Conservation (phyloP, 2,797 vertebrate species). For the Ctenopoma kingsleyae region DNA sequence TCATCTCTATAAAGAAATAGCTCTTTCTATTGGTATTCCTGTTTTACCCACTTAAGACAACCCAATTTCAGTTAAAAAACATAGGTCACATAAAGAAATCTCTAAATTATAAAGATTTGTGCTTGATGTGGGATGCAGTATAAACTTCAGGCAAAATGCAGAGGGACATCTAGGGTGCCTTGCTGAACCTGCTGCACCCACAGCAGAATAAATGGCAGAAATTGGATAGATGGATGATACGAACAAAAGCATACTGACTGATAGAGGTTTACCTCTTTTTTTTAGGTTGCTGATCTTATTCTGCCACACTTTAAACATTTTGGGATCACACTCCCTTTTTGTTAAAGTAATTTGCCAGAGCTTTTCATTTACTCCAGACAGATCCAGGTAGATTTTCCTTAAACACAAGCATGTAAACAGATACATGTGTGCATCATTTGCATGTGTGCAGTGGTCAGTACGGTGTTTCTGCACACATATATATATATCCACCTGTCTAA, state of each 20-base stretch:
- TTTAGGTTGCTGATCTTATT: neutral
- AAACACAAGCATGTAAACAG: neutral
- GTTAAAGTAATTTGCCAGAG: neutral
- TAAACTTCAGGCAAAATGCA: no score
- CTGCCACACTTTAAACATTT: neutral
- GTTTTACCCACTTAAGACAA: neutral
- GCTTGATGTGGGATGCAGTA: neutral
- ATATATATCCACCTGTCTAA: neutral
- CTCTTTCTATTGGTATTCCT: neutral
- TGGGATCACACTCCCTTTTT: neutral
- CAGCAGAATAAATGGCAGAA: no score
- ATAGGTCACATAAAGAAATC: neutral
- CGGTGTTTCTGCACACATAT: conserved; percentile 11
- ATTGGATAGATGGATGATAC: no score
- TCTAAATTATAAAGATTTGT: neutral
- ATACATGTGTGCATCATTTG: neutral
- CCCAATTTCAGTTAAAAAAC: neutral
- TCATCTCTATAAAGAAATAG: neutral
- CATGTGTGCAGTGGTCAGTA: conserved; percentile 26
- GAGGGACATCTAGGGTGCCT: no score
- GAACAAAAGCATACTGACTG: neutral
- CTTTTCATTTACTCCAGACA: neutral
- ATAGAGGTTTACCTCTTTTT: neutral
- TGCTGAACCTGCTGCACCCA: no score
- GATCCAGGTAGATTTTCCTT: neutral